Evolutionary conservation across 2,797 vertebrate species (phyloP).

Genomic region (Pangasius sanitwongsei): DNA sequence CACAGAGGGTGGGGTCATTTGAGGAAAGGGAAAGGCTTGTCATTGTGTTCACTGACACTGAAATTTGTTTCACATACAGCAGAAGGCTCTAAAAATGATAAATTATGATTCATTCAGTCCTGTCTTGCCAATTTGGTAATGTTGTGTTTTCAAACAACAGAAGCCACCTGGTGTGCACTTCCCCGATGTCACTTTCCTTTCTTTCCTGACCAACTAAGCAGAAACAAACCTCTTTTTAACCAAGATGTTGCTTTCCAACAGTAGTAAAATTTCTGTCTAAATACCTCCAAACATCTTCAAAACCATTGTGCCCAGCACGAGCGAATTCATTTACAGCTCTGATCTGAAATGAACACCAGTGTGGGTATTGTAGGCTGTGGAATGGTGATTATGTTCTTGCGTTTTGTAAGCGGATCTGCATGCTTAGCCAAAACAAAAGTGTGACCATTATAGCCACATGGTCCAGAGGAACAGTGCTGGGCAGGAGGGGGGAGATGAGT

Average conservation of each 20-base stretch:
- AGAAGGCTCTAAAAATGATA: not conserved
- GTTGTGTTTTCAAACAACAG: slow-evolving; percentile 19
- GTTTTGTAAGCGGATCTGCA: slow-evolving; percentile 19
- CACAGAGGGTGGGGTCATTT: not conserved
- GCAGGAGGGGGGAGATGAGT: slow-evolving; percentile 4
- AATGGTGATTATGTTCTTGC: slow-evolving; percentile 26
- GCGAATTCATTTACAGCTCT: slow-evolving; percentile 4
- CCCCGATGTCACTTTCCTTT: not conserved
- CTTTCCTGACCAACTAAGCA: not conserved
- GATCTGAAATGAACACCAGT: slow-evolving; percentile 17
- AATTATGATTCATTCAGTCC: slow-evolving; percentile 2
- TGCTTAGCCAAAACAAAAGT: slow-evolving; percentile 21
- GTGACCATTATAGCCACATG: slow-evolving; percentile 39
- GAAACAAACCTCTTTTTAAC: not conserved
- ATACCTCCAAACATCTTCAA: slow-evolving; percentile 19
- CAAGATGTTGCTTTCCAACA: not conserved
- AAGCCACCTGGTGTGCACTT: not conserved
- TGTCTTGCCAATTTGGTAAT: slow-evolving; percentile 3
- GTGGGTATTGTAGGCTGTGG: slow-evolving; percentile 12
- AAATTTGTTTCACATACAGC: not conserved
- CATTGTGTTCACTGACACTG: not conserved
- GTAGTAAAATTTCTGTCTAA: slow-evolving; percentile 5
- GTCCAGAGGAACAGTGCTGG: slow-evolving; percentile 40
- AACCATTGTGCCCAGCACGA: not conserved
- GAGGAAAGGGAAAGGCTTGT: not conserved